Base-by-base conservation (phyloP, 2,888 invertebrate species). In the Norana najaformis region DNA sequence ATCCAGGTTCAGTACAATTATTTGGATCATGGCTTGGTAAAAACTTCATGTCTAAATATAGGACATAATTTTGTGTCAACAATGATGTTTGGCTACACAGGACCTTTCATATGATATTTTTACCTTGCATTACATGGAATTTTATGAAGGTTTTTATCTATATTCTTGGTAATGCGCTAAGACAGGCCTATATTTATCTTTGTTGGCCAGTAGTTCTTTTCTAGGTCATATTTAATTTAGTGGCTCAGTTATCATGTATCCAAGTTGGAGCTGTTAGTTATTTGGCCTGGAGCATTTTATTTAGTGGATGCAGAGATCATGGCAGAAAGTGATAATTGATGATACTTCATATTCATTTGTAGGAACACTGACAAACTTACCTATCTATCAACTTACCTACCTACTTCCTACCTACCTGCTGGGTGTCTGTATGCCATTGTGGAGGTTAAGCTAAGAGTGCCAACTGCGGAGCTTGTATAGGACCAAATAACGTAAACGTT, bases 191-290 rank as follows among this genome's bases (percentile, higher is more conserved):
- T n/a, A n/a, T n/a, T n/a, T n/a, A n/a, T n/a, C n/a, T n/a, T n/a
- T n/a, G n/a, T n/a, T n/a, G n/a, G n/a, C n/a, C n/a, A n/a, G n/a
- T n/a, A n/a, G n/a, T n/a, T n/a, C n/a, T n/a, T n/a, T n/a, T n/a
- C n/a, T n/a, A n/a, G n/a, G n/a, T n/a, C n/a, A n/a, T n/a, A n/a
- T n/a, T n/a, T n/a, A n/a, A n/a, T 4, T 30, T n/a, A 69, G n/a
- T n/a, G 69, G n/a, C 69, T 69, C 30, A n/a, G n/a, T 69, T n/a
- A 69, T 69, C 69, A 69, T 69, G 69, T 69, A 69, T 69, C 69
- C n/a, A n/a, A 69, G n/a, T 69, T 69, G 69, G 69, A 69, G 69
- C 69, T 69, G n/a, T 69, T n/a, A 69, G 30, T 69, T 30, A n/a
- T 8, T 6, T 69, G 69, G n/a, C 69, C n/a, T 69, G 69, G 30